phyloP scores from a whole-genome alignment of 2,113 vertebrate species.

The Apus apus region DNA sequence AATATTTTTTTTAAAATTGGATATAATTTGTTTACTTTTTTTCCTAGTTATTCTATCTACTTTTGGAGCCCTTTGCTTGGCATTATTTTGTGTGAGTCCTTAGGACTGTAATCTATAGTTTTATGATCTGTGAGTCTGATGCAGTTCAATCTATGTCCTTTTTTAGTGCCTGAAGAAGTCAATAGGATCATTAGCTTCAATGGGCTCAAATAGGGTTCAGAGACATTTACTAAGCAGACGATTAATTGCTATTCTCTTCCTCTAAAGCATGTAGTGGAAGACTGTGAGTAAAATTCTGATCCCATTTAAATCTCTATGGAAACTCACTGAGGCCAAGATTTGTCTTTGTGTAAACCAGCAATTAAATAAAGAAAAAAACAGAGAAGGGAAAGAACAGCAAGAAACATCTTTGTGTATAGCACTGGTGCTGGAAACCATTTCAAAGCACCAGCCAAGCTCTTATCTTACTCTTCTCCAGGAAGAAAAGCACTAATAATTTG shows the following conservation, averaged over 20 bases:
- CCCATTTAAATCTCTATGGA: background rate
- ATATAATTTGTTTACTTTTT: background rate
- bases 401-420: background rate
- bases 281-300: background rate
- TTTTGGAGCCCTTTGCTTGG: background rate
- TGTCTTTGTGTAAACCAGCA: background rate
- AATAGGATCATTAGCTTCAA: background rate
- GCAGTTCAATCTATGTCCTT: background rate
- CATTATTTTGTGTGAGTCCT: background rate
- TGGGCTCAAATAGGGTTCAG: background rate
- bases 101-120: background rate
- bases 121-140: background rate
- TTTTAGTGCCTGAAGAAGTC: background rate
- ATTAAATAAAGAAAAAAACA: background rate
- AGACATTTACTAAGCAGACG: background rate
- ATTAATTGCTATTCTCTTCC: background rate
- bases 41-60: background rate
- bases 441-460: background rate
- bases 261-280: background rate
- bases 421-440: background rate
- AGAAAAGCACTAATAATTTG: background rate
- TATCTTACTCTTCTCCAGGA: background rate
- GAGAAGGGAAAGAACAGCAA: background rate
- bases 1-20: accelerated
- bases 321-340: background rate